phyloP scores from a whole-genome alignment of 2,797 vertebrate species.

The Tokudaia muenninki region DNA sequence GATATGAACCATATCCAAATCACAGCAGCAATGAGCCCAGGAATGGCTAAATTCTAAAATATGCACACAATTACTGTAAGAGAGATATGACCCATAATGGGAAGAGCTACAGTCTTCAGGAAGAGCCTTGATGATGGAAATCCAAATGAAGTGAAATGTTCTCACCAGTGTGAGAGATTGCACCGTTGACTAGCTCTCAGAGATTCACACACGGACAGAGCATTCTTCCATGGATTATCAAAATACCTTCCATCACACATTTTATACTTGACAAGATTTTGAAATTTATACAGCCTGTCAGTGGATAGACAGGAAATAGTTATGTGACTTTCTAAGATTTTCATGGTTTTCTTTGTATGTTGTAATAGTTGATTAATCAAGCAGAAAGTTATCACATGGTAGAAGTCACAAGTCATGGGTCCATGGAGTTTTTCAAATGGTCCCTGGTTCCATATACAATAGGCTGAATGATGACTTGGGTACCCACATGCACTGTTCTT shows the following conservation, averaged over 20 bases:
- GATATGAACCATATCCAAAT: neutral
- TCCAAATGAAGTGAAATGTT: neutral
- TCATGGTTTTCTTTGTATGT: neutral
- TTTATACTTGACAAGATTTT: neutral
- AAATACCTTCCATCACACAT: neutral
- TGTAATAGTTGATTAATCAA: neutral
- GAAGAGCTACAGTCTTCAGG: neutral
- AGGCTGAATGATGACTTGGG: neutral
- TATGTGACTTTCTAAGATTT: neutral
- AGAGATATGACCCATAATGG: neutral
- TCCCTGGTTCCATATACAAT: neutral
- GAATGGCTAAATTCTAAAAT: neutral
- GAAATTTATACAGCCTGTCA: neutral
- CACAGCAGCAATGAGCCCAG: neutral
- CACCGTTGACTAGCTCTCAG: neutral
- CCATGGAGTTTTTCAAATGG: neutral
- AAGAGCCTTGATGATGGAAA: neutral
- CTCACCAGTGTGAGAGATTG: neutral
- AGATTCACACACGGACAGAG: neutral
- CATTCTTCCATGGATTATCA: neutral
- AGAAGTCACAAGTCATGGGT: neutral
- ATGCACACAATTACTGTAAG: neutral
- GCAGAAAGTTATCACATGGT: neutral
- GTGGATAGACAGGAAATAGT: neutral
- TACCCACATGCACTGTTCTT: neutral